Evolutionary conservation across 2,888 invertebrate species (phyloP).

Genomic region (Arctia plantaginis): DNA sequence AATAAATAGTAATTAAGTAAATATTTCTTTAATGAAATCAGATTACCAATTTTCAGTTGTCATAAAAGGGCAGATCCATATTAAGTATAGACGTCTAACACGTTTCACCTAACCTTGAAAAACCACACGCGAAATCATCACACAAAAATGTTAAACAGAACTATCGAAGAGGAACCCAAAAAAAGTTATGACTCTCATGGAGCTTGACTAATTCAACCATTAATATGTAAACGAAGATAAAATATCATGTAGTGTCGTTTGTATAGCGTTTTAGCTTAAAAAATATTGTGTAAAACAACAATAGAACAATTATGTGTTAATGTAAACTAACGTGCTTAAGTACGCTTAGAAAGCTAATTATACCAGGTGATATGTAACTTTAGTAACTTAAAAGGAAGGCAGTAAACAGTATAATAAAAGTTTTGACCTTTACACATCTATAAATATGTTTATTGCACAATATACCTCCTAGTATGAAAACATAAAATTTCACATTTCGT

Average conservation of each 20-base stretch:
- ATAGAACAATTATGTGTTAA: not conserved
- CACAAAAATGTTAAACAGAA: slow-evolving; percentile 20
- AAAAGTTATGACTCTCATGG: not conserved
- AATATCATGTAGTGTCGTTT: slow-evolving; percentile 10
- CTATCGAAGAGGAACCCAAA: not conserved
- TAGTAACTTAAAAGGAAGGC: not conserved
- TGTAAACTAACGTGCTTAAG: no score
- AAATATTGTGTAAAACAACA: not conserved
- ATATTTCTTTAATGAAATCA: not conserved
- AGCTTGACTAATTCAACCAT: slow-evolving; percentile 22
- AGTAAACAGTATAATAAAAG: not conserved
- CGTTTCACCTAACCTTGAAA: slow-evolving; percentile 15
- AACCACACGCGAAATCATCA: slow-evolving; percentile 20
- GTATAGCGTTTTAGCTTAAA: no score
- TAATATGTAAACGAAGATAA: slow-evolving; percentile 10
- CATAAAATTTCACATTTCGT: no score
- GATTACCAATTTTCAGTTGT: not conserved
- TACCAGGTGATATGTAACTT: no score
- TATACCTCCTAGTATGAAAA: no score
- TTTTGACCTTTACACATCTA: not conserved
- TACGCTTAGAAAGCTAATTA: no score
- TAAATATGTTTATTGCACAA: no score
- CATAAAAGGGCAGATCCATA: slow-evolving; percentile 10
- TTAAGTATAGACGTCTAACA: slow-evolving; percentile 13
- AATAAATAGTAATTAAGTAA: not conserved